Evolutionary conservation across 2,888 invertebrate species (phyloP).

Genomic region (Spilarctia lutea): DNA sequence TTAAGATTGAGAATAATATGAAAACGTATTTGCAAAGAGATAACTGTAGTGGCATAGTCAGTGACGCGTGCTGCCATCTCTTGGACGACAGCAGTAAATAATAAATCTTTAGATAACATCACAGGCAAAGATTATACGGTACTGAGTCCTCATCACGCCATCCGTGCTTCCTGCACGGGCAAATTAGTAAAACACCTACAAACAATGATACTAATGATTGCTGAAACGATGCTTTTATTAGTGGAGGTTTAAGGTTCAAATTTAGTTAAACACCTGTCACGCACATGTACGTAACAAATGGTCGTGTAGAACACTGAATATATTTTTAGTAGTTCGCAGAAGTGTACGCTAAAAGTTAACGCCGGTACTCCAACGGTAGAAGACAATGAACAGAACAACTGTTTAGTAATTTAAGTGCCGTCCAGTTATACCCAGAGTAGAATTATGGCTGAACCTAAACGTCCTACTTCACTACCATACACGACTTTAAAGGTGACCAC

Average conservation of each 20-base stretch:
- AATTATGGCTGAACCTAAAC: conserved; percentile 45
- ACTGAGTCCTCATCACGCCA: conserved; percentile 81
- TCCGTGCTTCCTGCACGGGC: conserved; percentile 84
- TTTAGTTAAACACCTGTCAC: conserved; percentile 35
- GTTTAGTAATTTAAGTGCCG: conserved; percentile 69
- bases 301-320: conserved; percentile 67
- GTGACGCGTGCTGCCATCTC: conserved; percentile 85
- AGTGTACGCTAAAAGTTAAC: conserved; percentile 73
- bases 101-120: conserved; percentile 86
- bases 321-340: conserved; percentile 84
- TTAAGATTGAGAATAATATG: conserved; percentile 59
- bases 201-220: conserved; percentile 62
- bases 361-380: conserved; percentile 65
- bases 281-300: conserved; percentile 40
- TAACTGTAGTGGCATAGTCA: conserved; percentile 72
- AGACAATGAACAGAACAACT: conserved; percentile 78
- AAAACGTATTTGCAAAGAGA: conserved; percentile 56
- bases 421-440: conserved; percentile 60
- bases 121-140: conserved; percentile 85
- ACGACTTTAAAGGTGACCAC: conserved; percentile 33
- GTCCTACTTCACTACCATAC: conserved; percentile 45
- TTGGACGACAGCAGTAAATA: conserved; percentile 82
- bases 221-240: conserved; percentile 51
- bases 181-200: conserved; percentile 82
- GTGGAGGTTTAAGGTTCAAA: conserved; percentile 54